Percentiles rank a stretch among this genome's conserved stretches.
Conservation (phyloP, 2,113 vertebrate genomes). For the Vireo altiloquus region DNA sequence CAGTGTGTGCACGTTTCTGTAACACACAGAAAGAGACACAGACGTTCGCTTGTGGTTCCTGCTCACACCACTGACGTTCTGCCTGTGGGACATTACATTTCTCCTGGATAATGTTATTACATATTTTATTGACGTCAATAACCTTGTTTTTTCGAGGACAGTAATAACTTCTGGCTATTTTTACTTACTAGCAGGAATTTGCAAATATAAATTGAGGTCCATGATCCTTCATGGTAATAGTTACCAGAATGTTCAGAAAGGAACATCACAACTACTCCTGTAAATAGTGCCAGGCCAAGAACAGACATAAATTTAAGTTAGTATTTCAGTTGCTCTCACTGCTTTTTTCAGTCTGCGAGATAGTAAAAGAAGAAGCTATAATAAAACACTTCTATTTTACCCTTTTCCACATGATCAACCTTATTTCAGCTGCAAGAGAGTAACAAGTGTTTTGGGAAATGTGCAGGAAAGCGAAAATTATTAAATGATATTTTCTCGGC, state of each 20-base stretch:
- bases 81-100: neutral
- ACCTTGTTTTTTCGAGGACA: conserved; percentile 1
- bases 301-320: neutral
- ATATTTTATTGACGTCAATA: neutral
- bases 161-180: conserved; percentile 29
- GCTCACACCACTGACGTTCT: neutral
- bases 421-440: neutral
- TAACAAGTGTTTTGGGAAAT: neutral
- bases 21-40: neutral
- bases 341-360: neutral
- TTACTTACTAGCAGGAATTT: neutral
- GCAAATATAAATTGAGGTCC: conserved; percentile 24
- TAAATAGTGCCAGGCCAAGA: neutral
- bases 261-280: neutral
- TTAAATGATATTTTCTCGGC: neutral
- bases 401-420: neutral
- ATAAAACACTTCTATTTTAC: neutral
- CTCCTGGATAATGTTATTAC: neutral
- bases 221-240: neutral
- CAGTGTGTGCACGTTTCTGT: no score
- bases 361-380: neutral
- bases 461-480: neutral
- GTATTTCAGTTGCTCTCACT: neutral
- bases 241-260: neutral
- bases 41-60: neutral